phyloP scores from a whole-genome alignment of 2,888 invertebrate species.

The Bugula neritina region DNA sequence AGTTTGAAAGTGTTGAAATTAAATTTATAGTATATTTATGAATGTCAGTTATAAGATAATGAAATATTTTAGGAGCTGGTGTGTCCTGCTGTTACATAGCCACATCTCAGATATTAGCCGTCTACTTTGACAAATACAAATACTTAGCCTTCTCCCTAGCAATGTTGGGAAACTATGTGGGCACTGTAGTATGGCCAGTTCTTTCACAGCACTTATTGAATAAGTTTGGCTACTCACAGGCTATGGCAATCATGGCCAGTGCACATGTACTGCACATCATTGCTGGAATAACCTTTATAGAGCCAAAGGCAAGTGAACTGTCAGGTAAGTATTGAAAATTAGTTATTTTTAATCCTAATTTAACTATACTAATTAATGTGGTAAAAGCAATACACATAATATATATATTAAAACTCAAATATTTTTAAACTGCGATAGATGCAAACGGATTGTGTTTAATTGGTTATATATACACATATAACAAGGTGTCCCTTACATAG shows the following conservation, averaged over 20 bases:
- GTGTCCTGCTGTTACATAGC: neutral
- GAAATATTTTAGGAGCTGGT: conserved; percentile 17
- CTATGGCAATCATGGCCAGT: conserved; percentile 11
- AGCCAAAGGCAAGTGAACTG: neutral
- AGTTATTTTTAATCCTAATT: no score
- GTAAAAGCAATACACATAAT: no score
- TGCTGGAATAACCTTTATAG: neutral
- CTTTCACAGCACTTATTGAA: neutral
- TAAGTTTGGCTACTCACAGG: neutral
- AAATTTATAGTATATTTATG: no score
- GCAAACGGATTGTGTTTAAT: no score
- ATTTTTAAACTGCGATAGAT: no score
- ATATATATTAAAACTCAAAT: no score
- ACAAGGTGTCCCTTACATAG: no score
- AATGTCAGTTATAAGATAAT: no score
- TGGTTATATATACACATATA: no score
- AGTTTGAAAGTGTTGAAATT: no score
- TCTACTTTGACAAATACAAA: conserved; percentile 16
- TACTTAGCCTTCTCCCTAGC: conserved; percentile 21
- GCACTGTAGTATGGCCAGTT: neutral
- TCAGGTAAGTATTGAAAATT: no score
- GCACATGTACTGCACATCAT: neutral
- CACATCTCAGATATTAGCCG: neutral
- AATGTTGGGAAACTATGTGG: neutral
- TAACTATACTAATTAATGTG: no score